Conservation (phyloP, 1,140 invertebrate species). For the Oscheius sp. region DNA sequence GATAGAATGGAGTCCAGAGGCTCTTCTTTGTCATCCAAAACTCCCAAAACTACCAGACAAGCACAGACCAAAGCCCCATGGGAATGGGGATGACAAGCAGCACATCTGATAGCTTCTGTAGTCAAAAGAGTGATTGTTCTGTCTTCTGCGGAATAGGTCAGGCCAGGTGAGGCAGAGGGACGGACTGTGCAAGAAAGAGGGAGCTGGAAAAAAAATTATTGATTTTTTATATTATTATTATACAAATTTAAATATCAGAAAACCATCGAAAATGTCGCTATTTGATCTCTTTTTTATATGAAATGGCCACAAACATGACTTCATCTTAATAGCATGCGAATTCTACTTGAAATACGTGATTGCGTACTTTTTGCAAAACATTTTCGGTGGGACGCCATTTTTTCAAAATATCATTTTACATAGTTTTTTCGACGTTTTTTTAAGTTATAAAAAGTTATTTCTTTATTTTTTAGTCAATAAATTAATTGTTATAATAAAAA, state of each 20-base stretch:
- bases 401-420: no score
- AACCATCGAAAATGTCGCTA: no score
- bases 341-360: no score
- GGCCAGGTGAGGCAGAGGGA: not conserved
- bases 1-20: slow-evolving; percentile 6
- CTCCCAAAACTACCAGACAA: slow-evolving; percentile 5
- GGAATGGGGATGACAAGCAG: slow-evolving; percentile 17
- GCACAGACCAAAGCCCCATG: slow-evolving; percentile 39
- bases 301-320: no score
- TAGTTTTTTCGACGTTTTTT: no score
- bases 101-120: not conserved
- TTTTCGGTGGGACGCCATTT: slow-evolving; percentile 22
- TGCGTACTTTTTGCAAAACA: not conserved
- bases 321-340: no score
- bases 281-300: no score
- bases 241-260: no score
- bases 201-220: not conserved
- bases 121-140: not conserved
- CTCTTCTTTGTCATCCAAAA: not conserved
- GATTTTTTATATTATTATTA: not conserved
- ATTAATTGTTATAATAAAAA: no score
- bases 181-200: not conserved
- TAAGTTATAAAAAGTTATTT: no score
- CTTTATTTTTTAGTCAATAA: no score
- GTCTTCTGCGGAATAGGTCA: not conserved